Conservation (phyloP, 2,797 vertebrate genomes). For the Lutjanus argentimaculatus region DNA sequence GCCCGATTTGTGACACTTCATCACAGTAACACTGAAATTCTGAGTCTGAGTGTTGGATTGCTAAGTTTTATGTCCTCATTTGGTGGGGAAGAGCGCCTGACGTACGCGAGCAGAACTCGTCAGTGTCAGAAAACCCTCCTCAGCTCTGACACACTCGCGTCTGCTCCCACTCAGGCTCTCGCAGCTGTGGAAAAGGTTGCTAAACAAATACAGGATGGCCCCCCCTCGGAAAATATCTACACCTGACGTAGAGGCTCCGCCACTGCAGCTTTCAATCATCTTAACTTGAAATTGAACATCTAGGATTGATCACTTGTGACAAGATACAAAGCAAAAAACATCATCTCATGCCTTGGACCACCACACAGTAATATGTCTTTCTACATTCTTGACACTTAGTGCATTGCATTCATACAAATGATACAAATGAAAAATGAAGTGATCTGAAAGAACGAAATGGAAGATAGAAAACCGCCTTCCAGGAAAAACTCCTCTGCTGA, state of each 20-base stretch:
- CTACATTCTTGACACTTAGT: conserved; percentile 96
- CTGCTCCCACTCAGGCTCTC: background rate
- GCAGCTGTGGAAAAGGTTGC: conserved; percentile 31
- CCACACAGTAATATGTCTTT: conserved; percentile 87
- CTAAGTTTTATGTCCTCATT: conserved; percentile 6
- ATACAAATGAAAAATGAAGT: conserved; percentile 57
- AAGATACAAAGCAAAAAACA: conserved; percentile 73
- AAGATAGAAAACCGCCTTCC: conserved; percentile 46
- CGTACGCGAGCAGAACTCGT: background rate
- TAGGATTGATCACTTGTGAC: conserved; percentile 67
- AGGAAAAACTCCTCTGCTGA: conserved; percentile 39
- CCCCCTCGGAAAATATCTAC: conserved; percentile 44
- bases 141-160: conserved; percentile 5
- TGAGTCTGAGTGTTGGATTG: conserved; percentile 26
- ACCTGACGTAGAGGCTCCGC: conserved; percentile 54
- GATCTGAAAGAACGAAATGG: conserved; percentile 49
- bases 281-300: conserved; percentile 60
- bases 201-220: conserved; percentile 26
- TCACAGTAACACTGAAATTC: conserved; percentile 48
- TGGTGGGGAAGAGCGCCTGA: background rate
- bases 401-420: conserved; percentile 89
- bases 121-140: conserved; percentile 6
- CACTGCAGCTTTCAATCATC: conserved; percentile 39
- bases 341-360: conserved; percentile 86
- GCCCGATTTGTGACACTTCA: conserved; percentile 35